Evolutionary conservation across 1,140 invertebrate genomes (phyloP), one percentile per base, ranked within the genome.

Genomic region (Meloidogyne chitwoodi): DNA sequence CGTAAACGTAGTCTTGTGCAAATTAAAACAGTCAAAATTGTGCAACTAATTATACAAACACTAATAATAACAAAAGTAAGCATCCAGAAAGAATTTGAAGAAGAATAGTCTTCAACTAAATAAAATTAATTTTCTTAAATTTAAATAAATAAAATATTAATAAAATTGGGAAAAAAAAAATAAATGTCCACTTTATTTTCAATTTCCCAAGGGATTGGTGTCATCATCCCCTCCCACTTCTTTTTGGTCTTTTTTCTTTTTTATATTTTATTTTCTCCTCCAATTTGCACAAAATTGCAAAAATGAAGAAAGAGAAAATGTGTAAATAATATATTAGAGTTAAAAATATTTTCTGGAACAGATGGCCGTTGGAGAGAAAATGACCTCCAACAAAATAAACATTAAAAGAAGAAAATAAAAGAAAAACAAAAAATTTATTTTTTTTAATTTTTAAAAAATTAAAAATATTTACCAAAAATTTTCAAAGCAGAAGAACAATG

Each of bases 401-500:
- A 41, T 10, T n/a, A 19, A n/a, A 27, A 22, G 29, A 34, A 6
- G 66, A 6, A 31, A 31, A 14, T 5, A 29, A 16, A 14, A 14
- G 4, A n/a, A 8, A 56, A 56, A 56, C n/a, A n/a, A 0, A 22
- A 48, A 48, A 48, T 19, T 48, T 19, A 48, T 48, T 48, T 14
- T 44, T 44, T 38, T 38, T n/a, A n/a, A n/a, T n/a, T n/a, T n/a
- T n/a, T n/a, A n/a, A n/a, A n/a, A n/a, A n/a, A 31, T 31, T 31
- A 3, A 6, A 31, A 31, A 31, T 19, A 72, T 19, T 10, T 68
- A 77, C 76, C 76, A 41, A 64, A 44, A 62, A 77, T 78, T 64
- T 77, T 68, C 31, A 77, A 38, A 19, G 74, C 34, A 12, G 38
- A 38, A 44, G 76, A 77, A 41, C 76, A 77, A 29, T 66, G 61